phyloP scores from a whole-genome alignment of 1,140 invertebrate species.

The Diorhabda sublineata region DNA sequence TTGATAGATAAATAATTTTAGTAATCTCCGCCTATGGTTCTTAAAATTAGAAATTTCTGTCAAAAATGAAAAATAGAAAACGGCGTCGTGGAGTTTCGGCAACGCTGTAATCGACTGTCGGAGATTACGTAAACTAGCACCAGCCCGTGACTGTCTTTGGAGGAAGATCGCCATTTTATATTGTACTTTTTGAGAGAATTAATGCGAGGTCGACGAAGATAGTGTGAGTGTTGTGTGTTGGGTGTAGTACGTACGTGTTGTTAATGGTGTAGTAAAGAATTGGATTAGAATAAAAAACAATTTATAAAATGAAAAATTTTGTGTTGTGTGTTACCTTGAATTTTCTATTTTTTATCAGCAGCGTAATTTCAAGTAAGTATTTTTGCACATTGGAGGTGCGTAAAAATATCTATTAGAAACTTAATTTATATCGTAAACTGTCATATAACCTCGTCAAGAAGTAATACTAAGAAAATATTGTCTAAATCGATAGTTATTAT shows the following conservation, averaged over 20 bases:
- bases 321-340: constrained; percentile 21
- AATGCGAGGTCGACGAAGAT: constrained; percentile 18
- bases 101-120: constrained; percentile 16
- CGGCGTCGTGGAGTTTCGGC: neutral
- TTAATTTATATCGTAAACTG: neutral
- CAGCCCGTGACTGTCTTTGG: constrained; percentile 24
- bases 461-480: neutral
- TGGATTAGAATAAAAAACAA: constrained; percentile 9
- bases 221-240: constrained; percentile 22
- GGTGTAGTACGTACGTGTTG: constrained; percentile 13
- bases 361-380: constrained; percentile 18
- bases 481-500: neutral
- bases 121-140: constrained; percentile 24
- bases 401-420: neutral
- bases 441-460: neutral
- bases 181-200: constrained; percentile 19
- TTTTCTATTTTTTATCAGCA: constrained; percentile 21
- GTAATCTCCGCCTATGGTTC: no score
- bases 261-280: constrained; percentile 23
- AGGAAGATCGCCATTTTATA: constrained; percentile 23
- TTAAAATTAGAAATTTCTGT: no score
- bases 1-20: no score
- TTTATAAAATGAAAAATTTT: constrained; percentile 24
- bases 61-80: no score
- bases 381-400: constrained; percentile 9